phyloP scores from a whole-genome alignment of 37 sponge, comb jelly and placozoan species.

The Cliona cf. orientalis region DNA sequence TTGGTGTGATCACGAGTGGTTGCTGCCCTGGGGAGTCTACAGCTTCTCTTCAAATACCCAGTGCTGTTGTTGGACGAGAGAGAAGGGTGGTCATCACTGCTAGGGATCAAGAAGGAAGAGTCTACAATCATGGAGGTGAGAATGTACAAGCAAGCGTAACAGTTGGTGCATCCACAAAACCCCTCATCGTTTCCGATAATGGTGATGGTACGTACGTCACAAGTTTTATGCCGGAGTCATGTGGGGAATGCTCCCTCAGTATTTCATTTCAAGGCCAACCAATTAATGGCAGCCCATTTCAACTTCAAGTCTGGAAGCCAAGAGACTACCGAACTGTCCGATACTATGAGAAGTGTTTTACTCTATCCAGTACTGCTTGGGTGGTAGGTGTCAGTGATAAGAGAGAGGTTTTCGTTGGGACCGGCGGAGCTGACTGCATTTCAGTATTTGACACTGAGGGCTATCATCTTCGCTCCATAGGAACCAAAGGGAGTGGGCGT shows the following conservation, averaged over 20 bases:
- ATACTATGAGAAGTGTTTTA: neutral
- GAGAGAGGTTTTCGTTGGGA: constrained; percentile 19
- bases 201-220: constrained; percentile 30
- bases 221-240: constrained; percentile 28
- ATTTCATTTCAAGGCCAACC: constrained; percentile 16
- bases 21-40: constrained; percentile 14
- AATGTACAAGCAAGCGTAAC: neutral
- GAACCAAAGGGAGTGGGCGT: neutral
- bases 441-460: constrained; percentile 28
- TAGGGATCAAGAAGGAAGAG: constrained; percentile 2
- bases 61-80: constrained; percentile 18
- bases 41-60: constrained; percentile 3
- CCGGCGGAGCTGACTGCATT: constrained; percentile 6
- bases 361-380: neutral
- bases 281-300: constrained; percentile 40
- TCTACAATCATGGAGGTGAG: constrained; percentile 25
- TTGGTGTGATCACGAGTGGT: constrained; percentile 17
- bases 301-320: constrained; percentile 2
- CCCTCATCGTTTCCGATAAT: constrained; percentile 9
- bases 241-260: constrained; percentile 8
- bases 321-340: constrained; percentile 2
- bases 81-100: constrained; percentile 19
- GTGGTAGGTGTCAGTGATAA: constrained; percentile 34
- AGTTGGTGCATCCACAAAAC: constrained; percentile 2
- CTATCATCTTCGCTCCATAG: neutral